A percentile compares a stretch with the other conserved stretches of the same genome.
Evolutionary conservation across 1,140 invertebrate genomes (phyloP).

Genomic region (Stegodyphus dumicola): DNA sequence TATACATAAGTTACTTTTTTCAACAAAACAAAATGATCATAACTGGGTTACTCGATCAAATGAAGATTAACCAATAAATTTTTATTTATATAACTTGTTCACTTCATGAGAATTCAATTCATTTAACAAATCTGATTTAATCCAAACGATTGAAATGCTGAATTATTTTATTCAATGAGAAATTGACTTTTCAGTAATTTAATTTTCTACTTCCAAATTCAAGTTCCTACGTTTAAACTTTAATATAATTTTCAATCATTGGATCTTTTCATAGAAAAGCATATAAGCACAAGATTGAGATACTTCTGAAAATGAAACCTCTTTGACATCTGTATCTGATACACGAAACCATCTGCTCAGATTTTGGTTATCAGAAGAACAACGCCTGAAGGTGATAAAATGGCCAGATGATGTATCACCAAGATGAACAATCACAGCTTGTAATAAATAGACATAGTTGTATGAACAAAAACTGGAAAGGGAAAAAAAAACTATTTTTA

Average conservation of each 20-base stretch:
- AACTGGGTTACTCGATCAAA: too few relatives aligned
- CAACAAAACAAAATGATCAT: too few relatives aligned
- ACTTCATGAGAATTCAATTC: too few relatives aligned
- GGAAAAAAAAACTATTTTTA: neutral
- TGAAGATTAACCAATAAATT: too few relatives aligned
- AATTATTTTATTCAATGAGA: too few relatives aligned
- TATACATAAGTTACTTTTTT: too few relatives aligned
- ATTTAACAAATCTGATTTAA: too few relatives aligned
- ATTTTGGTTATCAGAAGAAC: conserved; percentile 67
- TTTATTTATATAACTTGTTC: too few relatives aligned
- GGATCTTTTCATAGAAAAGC: conserved; percentile 71
- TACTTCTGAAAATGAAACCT: conserved; percentile 68
- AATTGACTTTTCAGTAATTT: too few relatives aligned
- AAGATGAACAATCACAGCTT: conserved; percentile 88
- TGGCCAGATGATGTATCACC: conserved; percentile 88
- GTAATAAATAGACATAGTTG: conserved; percentile 76
- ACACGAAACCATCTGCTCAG: conserved; percentile 68
- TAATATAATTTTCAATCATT: conserved; percentile 40
- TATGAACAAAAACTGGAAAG: conserved; percentile 11
- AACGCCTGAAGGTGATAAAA: conserved; percentile 89
- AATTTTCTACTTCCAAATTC: too few relatives aligned
- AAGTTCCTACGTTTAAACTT: neutral
- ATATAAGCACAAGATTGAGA: conserved; percentile 70
- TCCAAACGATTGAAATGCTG: too few relatives aligned
- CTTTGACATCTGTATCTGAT: conserved; percentile 69